Evolutionary conservation across 2,113 vertebrate genomes (phyloP), one percentile per base, ranked within the genome.

Genomic region (Tichodroma muraria): DNA sequence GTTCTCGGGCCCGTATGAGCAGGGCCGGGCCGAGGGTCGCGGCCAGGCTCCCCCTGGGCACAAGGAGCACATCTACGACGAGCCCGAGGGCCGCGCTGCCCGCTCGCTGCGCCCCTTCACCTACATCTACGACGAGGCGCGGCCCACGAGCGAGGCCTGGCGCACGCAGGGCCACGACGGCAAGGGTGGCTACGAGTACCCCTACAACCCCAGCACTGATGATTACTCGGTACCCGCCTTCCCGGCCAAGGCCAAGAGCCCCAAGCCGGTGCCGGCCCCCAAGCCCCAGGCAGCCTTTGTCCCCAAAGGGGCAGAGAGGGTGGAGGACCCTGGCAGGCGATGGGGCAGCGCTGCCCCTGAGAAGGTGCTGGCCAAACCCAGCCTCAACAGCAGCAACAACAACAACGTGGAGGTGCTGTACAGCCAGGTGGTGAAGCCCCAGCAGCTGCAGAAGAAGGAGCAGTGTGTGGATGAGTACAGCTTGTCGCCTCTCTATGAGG

Each of bases 11-110:
- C 65, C 98, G 4, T 99, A 98, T 0, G 98, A 99, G 80, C 98
- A 94, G 23, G 98, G 98, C 37, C 25, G 33, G 38, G 53, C 63
- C 2, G 73, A 79, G 73, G 65, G 16, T 2, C 42, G 35, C 27
- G 85, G 97, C 65, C 95, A 97, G 91, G 95, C 95, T 2, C 40
- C 7, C 10, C 49, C 69, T 1, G 73, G 92, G 37, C 47, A 5
- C 45, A 96, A 84, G 28, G 99, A 99, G 52, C 99, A 99, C 94
- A 99, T 99, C 84, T 99, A 99, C 0, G 99, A 99, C 2, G 99
- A 99, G 84, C 99, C 99, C 0, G 99, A 99, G 72, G 99, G 99
- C 5, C 82, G 98, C 1, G 97, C 96, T 10, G 82, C 92, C 4
- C 86, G 69, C 15, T 37, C 91, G 2, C 40, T 92, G 25, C 95